phyloP scores from a whole-genome alignment of 1,140 invertebrate species.

The Macrosteles quadrilineatus region DNA sequence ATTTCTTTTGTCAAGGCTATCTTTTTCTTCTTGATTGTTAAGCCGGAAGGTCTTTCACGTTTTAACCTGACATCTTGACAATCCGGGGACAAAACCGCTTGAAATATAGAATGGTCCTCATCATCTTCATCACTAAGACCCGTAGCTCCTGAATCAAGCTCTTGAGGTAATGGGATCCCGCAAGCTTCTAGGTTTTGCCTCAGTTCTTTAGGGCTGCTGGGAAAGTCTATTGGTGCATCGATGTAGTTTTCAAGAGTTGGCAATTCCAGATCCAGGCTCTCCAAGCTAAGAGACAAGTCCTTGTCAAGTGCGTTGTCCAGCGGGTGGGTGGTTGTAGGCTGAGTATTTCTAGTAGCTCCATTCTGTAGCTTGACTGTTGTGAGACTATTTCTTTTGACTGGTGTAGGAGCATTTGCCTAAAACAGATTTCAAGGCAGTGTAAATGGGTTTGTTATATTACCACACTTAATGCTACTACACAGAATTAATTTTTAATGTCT shows the following conservation, averaged over 20 bases:
- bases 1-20: constrained; percentile 29
- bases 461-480: too few species aligned
- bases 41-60: constrained; percentile 31
- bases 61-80: constrained; percentile 44
- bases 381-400: constrained; percentile 6
- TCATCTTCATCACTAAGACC: constrained; percentile 39
- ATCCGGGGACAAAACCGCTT: constrained; percentile 44
- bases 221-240: constrained; percentile 40
- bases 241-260: constrained; percentile 35
- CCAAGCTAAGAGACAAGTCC: constrained; percentile 37
- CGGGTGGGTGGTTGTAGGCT: constrained; percentile 9
- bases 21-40: constrained; percentile 19
- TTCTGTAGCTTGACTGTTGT: constrained; percentile 17
- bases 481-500: too few species aligned
- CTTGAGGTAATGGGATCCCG: constrained; percentile 33
- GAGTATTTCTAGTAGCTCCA: constrained; percentile 19
- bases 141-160: constrained; percentile 34
- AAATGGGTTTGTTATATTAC: not conserved
- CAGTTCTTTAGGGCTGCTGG: constrained; percentile 39
- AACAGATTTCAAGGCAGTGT: not conserved
- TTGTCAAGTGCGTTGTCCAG: constrained; percentile 19
- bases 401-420: constrained; percentile 1
- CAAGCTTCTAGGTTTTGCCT: constrained; percentile 35
- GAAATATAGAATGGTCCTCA: constrained; percentile 45
- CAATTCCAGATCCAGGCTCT: constrained; percentile 38